These are phyloP conservation scores for Chaetophractus vellerosus DNA, from an alignment of 2,797 vertebrate genomes.

Conservation along the genomic window DNA sequence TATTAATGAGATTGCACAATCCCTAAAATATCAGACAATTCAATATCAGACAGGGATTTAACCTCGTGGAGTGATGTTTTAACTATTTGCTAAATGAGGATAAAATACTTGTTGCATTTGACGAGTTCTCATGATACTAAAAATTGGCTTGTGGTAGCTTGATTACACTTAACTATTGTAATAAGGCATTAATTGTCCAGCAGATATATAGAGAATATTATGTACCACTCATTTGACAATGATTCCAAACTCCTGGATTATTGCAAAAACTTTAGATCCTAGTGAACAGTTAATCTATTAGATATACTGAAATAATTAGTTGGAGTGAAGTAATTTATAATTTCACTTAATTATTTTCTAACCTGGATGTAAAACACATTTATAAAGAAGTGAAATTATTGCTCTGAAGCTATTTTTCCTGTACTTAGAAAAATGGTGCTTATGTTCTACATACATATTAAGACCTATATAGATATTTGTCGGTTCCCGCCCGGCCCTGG, in stretches of 20 bases:
- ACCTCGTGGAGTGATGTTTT: slow-evolving; percentile 46
- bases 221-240: not conserved
- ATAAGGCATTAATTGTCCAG: not conserved
- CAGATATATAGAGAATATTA: not conserved
- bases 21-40: slow-evolving; percentile 47
- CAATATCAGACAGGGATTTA: slow-evolving; percentile 14
- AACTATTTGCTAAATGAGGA: slow-evolving; percentile 15
- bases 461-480: not conserved
- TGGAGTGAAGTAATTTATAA: not conserved
- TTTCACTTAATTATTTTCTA: not conserved
- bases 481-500: too few species aligned
- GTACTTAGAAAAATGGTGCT: not conserved
- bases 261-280: not conserved
- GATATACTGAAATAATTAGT: not conserved
- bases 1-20: slow-evolving; percentile 2
- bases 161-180: not conserved
- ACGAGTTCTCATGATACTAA: not conserved
- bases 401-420: not conserved
- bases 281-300: not conserved
- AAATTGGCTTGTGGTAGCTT: not conserved
- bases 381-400: not conserved
- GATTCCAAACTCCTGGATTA: not conserved
- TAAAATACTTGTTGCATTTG: not conserved
- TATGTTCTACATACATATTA: not conserved
- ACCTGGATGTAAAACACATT: not conserved